Base-by-base conservation (phyloP, 92 coral and sea anemone species). In the Phymanthus crucifer region DNA sequence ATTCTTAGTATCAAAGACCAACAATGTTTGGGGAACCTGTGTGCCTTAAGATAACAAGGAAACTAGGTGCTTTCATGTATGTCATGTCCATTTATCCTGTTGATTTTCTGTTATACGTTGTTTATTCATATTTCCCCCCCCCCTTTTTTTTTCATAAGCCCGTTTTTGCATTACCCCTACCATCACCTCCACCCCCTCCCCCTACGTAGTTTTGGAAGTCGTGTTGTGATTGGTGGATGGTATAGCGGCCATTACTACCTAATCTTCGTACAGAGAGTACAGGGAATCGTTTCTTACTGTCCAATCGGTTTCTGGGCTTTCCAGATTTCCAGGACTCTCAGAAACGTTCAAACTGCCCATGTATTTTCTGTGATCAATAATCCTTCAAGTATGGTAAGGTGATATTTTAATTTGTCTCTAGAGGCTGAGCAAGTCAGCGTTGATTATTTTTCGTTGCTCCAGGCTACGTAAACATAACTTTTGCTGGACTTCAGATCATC, bases 181-280 rank as follows among this genome's bases (percentile, higher is more conserved):
- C 17, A 24, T n/a, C n/a, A n/a, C n/a, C n/a, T n/a, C n/a, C n/a
- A n/a, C n/a, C 68, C 68, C 68, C 68, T 61, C 68, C 68, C 35
- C 68, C 13, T 16, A 54, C 6, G 29, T 43, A 43, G 48, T 43
- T 61, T 24, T 24, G 34, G 18, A 24, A 29, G 32, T 61, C 68
- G 68, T 8, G 3, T 61, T 61, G 34, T 61, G 68, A 61, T 61
- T 61, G 68, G 68, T 12, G 17, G 16, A 6, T 61, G 32, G 10
- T 27, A 27, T 61, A 61, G 68, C 68, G 29, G 68, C 68, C 68
- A 61, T 61, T 61, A 61, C n/a, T n/a, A 27, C 10, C 68, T 7
- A 61, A 23, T 54, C 67, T 23, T n/a, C n/a, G n/a, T n/a, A n/a
- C n/a, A n/a, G n/a, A n/a, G n/a, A n/a, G n/a, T n/a, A 4, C 35